phyloP scores from a whole-genome alignment of 2,797 vertebrate species.

The Tauraco hartlaubi region DNA sequence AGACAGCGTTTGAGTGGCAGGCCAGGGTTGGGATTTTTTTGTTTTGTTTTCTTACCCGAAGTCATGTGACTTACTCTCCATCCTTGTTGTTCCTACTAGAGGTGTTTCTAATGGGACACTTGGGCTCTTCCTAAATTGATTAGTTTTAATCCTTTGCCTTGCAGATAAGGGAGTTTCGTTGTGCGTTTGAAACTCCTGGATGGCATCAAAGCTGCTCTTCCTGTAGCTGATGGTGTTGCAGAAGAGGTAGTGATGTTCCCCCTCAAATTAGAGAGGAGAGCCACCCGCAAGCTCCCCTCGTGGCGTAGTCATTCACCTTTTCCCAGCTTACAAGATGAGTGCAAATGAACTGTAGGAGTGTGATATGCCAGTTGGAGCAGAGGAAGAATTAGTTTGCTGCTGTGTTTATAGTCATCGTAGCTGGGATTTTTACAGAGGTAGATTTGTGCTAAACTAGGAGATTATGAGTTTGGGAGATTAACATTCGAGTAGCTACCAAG shows the following conservation, averaged over 20 bases:
- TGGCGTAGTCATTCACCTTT: not conserved
- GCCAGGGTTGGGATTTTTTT: slow-evolving; percentile 18
- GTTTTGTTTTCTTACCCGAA: slow-evolving; percentile 53
- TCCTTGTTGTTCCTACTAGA: not conserved
- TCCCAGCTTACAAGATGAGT: not conserved
- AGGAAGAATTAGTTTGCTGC: not conserved
- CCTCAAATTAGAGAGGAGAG: not conserved
- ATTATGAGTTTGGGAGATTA: not conserved
- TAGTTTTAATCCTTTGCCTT: not conserved
- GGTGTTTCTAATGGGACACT: not conserved
- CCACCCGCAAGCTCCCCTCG: not conserved
- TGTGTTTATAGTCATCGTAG: not conserved
- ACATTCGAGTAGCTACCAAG: not conserved
- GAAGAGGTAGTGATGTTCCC: not conserved
- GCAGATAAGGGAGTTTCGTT: not conserved
- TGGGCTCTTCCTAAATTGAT: not conserved
- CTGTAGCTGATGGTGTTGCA: not conserved
- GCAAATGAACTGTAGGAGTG: not conserved
- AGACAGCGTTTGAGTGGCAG: not conserved
- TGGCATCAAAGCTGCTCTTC: not conserved
- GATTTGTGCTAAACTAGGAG: not conserved
- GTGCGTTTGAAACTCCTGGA: not conserved
- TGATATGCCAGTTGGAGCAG: rapidly evolving
- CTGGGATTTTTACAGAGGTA: not conserved
- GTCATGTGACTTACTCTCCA: slow-evolving; percentile 42